These are phyloP conservation scores for Diaperis boleti DNA, from an alignment of 2,888 invertebrate genomes.

Conservation along the genomic window DNA sequence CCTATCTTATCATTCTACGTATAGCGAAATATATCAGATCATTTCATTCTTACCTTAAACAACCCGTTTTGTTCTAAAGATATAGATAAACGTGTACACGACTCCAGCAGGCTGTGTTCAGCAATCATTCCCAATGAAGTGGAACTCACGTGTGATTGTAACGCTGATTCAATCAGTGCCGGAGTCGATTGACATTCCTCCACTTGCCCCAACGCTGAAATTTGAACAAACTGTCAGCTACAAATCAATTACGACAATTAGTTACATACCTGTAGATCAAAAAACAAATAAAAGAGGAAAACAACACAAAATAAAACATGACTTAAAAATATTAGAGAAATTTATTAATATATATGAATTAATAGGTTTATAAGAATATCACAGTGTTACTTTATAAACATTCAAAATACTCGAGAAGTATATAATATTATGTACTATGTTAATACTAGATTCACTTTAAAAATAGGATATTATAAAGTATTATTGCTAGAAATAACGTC, in stretches of 20 bases:
- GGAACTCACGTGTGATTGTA: conserved; percentile 70
- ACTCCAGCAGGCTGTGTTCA: conserved; percentile 87
- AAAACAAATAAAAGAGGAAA: conserved; percentile 46
- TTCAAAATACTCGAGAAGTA: conserved; percentile 40
- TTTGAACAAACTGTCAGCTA: conserved; percentile 4
- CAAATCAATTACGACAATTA: not conserved
- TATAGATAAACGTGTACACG: conserved; percentile 87
- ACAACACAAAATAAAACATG: conserved; percentile 56
- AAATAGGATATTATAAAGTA: conserved; percentile 52
- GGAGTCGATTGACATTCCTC: conserved; percentile 93
- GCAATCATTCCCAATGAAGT: conserved; percentile 85
- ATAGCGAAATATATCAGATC: not conserved
- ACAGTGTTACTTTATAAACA: conserved; percentile 54
- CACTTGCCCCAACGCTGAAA: conserved; percentile 80
- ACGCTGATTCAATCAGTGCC: conserved; percentile 79
- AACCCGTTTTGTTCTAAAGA: conserved; percentile 87
- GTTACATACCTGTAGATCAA: conserved; percentile 25
- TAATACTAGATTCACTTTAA: conserved; percentile 38
- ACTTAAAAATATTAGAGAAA: conserved; percentile 53
- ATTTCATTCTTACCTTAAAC: conserved; percentile 73
- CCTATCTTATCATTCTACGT: too few relatives aligned
- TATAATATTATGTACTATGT: conserved; percentile 47
- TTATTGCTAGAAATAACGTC: conserved; percentile 57
- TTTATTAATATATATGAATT: conserved; percentile 54
- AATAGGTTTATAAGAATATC: conserved; percentile 55